Conservation (phyloP, 2,888 invertebrate genomes). For the Cantharis lateralis region DNA sequence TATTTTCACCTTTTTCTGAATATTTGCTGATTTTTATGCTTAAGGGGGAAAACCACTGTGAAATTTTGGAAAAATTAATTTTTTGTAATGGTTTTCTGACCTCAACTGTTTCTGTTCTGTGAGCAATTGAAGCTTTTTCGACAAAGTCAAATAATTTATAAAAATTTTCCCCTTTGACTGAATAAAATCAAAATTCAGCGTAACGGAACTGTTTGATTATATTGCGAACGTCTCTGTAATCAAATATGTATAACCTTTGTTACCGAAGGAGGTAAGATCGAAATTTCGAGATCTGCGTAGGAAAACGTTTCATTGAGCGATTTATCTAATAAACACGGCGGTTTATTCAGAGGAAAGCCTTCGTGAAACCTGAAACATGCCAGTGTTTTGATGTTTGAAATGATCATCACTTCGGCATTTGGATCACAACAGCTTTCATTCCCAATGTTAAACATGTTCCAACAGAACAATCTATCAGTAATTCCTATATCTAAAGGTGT, state of each 20-base stretch:
- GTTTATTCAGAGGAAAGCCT: background rate
- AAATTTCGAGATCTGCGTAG: background rate
- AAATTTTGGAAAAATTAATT: too few relatives aligned
- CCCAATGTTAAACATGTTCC: background rate
- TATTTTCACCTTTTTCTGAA: too few relatives aligned
- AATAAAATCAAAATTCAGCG: too few relatives aligned
- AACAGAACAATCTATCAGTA: background rate
- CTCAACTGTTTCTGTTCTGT: too few relatives aligned
- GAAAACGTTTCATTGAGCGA: background rate
- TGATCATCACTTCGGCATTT: background rate
- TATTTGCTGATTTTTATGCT: too few relatives aligned
- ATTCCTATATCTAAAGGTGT: background rate
- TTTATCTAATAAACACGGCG: background rate
- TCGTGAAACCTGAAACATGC: background rate
- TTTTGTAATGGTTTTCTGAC: too few relatives aligned
- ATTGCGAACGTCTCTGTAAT: background rate
- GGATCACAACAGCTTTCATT: background rate
- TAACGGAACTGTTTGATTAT: too few relatives aligned
- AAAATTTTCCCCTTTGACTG: too few relatives aligned
- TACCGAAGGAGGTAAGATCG: too few relatives aligned
- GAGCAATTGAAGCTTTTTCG: too few relatives aligned
- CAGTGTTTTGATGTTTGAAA: background rate
- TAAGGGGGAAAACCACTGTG: too few relatives aligned
- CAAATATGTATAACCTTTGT: background rate
- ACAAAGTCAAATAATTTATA: too few relatives aligned